Percentiles rank a stretch among this genome's conserved stretches.
Evolutionary conservation across 1,140 invertebrate genomes (phyloP).

Genomic region (Asobara japonica): DNA sequence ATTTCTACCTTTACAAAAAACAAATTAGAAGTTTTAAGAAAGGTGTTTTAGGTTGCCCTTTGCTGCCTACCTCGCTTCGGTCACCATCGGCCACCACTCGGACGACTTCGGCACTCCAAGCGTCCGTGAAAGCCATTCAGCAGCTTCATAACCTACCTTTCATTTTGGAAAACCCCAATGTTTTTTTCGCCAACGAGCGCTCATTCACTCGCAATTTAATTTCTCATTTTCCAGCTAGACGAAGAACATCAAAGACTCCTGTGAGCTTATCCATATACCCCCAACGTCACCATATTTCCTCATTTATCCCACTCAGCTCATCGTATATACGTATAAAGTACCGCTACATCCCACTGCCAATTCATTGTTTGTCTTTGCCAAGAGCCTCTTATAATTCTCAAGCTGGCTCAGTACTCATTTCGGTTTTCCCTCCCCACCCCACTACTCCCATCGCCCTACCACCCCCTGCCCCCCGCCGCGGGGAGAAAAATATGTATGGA

Average conservation of each 20-base stretch:
- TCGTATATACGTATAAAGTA: not conserved
- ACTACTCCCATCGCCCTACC: not conserved
- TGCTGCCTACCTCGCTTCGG: no score
- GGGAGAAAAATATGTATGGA: no score
- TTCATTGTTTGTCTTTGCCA: slow-evolving; percentile 9
- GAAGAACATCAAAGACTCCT: slow-evolving; percentile 3
- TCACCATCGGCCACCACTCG: no score
- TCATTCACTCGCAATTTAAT: slow-evolving; percentile 6
- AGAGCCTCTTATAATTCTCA: slow-evolving; percentile 13
- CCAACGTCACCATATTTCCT: not conserved
- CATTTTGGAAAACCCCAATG: not conserved
- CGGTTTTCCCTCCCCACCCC: not conserved
- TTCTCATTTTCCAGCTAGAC: not conserved
- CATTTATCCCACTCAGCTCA: not conserved
- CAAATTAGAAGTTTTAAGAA: no score
- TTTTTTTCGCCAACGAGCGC: not conserved
- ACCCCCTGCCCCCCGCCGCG: not conserved
- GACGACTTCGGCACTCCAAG: no score
- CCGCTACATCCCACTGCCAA: not conserved
- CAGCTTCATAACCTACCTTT: not conserved
- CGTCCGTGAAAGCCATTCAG: no score
- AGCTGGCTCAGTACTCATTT: not conserved
- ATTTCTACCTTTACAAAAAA: no score
- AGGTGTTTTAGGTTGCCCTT: no score
- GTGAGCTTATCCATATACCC: not conserved